Evolutionary conservation across 2,113 vertebrate species (phyloP).

Genomic region (Thymallus thymallus): DNA sequence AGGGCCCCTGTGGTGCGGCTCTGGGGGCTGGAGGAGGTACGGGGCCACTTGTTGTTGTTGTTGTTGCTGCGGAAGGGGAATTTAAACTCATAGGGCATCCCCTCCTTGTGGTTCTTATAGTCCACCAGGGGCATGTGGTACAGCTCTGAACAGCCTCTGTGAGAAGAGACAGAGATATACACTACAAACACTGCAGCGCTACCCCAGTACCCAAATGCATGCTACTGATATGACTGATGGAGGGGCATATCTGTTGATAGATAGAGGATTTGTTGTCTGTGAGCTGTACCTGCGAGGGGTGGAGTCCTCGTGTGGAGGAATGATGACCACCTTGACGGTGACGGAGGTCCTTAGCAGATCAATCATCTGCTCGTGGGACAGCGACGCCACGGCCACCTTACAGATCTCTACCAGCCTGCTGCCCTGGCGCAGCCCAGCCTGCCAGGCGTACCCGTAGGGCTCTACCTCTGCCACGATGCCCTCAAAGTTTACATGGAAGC

Average conservation of each 20-base stretch:
- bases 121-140: slow-evolving; percentile 94
- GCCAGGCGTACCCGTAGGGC: slow-evolving; percentile 93
- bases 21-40: slow-evolving; percentile 81
- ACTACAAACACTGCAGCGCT: neutral
- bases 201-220: neutral
- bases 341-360: slow-evolving; percentile 93
- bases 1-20: slow-evolving; percentile 59
- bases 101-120: slow-evolving; percentile 91
- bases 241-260: neutral
- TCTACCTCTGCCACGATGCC: slow-evolving; percentile 95
- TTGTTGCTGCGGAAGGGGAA: slow-evolving; percentile 92
- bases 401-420: slow-evolving; percentile 95
- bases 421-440: slow-evolving; percentile 91
- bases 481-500: slow-evolving; percentile 96
- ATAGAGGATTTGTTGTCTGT: neutral
- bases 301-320: slow-evolving; percentile 92
- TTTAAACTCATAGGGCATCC: slow-evolving; percentile 89
- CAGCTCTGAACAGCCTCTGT: slow-evolving; percentile 91
- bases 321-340: slow-evolving; percentile 93
- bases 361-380: slow-evolving; percentile 96
- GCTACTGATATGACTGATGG: neutral
- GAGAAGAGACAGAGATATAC: slow-evolving; percentile 5
- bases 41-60: slow-evolving; percentile 91
- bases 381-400: slow-evolving; percentile 91
- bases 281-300: slow-evolving; percentile 85